These are phyloP conservation scores for mouse (Mus musculus) DNA, from an alignment of 2,113 vertebrate species.

Conservation along the genomic window GRCm39 chr1:31263501-31264000, in stretches of 20 bases:
- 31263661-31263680: not conserved
- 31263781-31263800: not conserved
- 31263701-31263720: too few species aligned
- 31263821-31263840: not conserved
- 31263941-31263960: not conserved
- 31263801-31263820: not conserved
- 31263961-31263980: slow-evolving; percentile 31
- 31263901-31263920: not conserved
- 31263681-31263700: not conserved
- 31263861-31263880: not conserved
- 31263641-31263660: not conserved
- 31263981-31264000: not conserved
- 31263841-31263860: not conserved
- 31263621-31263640: not conserved
- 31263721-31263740: not conserved
- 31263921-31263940: not conserved
- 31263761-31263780: not conserved
- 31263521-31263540: not conserved
- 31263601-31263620: not conserved
- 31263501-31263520: not conserved
- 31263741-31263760: not conserved
- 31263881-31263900: not conserved
- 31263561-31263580: not conserved
- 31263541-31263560: not conserved
- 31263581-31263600: not conserved